Base-by-base conservation (phyloP, 2,113 vertebrate species). In the Vidua macroura region DNA sequence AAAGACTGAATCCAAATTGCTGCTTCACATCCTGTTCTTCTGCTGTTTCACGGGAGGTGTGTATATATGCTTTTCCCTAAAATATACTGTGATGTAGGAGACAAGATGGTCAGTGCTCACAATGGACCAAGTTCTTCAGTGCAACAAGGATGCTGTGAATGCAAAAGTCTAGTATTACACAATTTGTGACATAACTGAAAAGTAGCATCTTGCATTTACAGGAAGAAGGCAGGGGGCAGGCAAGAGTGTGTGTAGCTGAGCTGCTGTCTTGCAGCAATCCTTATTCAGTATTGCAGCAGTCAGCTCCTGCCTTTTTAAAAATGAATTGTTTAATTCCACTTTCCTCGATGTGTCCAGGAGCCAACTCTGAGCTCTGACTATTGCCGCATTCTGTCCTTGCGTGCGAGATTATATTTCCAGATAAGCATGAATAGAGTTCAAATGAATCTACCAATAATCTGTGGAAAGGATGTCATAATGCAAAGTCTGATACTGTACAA, bases 391-490 rank as follows among this genome's bases (percentile, higher is more conserved):
- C 53, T 74, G 51, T 46, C 60, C 30, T 73, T 85, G 87, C 6
- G 0, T 91, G 74, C 13, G 3, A 91, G 70, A 89, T 95, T 76
- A 15, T 89, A 41, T 91, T 85, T 87, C 25, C 31, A 73, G 91
- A 77, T 93, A 89, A 91, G 46, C 63, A 12, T 92, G 77, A 86
- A 72, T 78, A 82, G 66, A 75, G 37, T 76, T 95, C 37, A 91
- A 31, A 91, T 91, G 17, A 64, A 92, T 87, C 60, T 92, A 73
- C 92, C 77, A 85, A 62, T 92, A 84, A 91, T 93, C 86, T 28
- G 76, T 94, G 52, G 60, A 86, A 92, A 55, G 67, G 93, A 82
- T 92, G 70, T 95, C 84, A 90, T 91, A 69, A 92, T 80, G 75
- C 0, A 0, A 89, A 83, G 51, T 77, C 75, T 91, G 91, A 76